Evolutionary conservation across 1,140 invertebrate species (phyloP).

Genomic region (Rhopalosiphum maidis): DNA sequence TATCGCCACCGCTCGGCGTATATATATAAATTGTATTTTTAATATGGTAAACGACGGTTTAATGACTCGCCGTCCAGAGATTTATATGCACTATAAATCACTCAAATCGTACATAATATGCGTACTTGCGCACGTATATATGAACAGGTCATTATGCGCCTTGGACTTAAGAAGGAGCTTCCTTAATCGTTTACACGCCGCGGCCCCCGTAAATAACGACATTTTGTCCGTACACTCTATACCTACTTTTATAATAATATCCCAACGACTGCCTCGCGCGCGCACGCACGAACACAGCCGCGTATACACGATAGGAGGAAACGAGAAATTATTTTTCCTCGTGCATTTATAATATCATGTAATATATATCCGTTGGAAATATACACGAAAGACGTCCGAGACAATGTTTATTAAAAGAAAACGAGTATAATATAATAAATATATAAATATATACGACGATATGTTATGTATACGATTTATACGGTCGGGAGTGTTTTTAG

Average conservation of each 20-base stretch:
- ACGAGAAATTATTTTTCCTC: neutral
- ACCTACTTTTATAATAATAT: neutral
- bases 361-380: neutral
- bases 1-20: neutral
- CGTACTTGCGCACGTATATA: neutral
- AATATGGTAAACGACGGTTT: conserved; percentile 48
- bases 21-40: conserved; percentile 11
- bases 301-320: neutral
- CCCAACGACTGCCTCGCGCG: neutral
- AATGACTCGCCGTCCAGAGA: neutral
- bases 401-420: neutral
- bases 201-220: conserved; percentile 23
- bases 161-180: conserved; percentile 31
- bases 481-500: neutral
- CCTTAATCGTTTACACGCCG: neutral
- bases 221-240: neutral
- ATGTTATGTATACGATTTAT: neutral
- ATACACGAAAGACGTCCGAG: neutral
- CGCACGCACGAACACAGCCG: no score
- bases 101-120: neutral
- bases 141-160: neutral
- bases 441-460: neutral
- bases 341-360: neutral
- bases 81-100: conserved; percentile 39
- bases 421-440: neutral